Evolutionary conservation across 2,113 vertebrate genomes (phyloP).

Genomic region (Melanerpes aurifrons): DNA sequence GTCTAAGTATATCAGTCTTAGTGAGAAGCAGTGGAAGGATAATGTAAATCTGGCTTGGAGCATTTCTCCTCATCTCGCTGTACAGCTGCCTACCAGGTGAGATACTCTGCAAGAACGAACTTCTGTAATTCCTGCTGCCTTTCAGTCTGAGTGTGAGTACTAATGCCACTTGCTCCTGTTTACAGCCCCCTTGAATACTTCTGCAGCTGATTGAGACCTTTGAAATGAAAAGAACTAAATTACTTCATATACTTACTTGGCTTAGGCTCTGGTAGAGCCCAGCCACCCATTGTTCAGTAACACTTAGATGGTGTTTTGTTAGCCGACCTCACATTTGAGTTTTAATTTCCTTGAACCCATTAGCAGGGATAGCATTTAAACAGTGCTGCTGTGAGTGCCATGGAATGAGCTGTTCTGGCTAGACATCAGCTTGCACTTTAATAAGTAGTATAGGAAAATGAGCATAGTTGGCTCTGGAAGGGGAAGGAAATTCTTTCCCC

Average conservation of each 20-base stretch:
- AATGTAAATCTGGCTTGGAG: slow-evolving; percentile 96
- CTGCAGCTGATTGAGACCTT: background rate
- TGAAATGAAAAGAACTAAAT: background rate
- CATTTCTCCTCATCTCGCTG: slow-evolving; percentile 92
- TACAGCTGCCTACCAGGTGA: slow-evolving; percentile 93
- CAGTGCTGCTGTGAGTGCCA: background rate
- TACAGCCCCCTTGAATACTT: background rate
- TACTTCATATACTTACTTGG: background rate
- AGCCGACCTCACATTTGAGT: background rate
- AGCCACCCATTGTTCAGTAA: background rate
- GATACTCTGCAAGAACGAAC: background rate
- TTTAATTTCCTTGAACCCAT: background rate
- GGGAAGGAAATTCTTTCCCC: slow-evolving; percentile 53
- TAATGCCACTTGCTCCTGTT: background rate
- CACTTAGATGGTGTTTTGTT: background rate
- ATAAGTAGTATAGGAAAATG: background rate
- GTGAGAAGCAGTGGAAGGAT: slow-evolving; percentile 98
- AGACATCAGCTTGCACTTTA: background rate
- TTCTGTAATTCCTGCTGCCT: background rate
- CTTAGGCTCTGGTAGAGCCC: background rate
- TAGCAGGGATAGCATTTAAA: background rate
- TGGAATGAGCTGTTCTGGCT: background rate
- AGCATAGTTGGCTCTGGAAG: background rate
- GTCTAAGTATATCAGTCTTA: slow-evolving; percentile 93
- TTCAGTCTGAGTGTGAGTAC: background rate